These are phyloP conservation scores for Muscicapa striata DNA, from an alignment of 2,797 vertebrate genomes.

Conservation along the genomic window DNA sequence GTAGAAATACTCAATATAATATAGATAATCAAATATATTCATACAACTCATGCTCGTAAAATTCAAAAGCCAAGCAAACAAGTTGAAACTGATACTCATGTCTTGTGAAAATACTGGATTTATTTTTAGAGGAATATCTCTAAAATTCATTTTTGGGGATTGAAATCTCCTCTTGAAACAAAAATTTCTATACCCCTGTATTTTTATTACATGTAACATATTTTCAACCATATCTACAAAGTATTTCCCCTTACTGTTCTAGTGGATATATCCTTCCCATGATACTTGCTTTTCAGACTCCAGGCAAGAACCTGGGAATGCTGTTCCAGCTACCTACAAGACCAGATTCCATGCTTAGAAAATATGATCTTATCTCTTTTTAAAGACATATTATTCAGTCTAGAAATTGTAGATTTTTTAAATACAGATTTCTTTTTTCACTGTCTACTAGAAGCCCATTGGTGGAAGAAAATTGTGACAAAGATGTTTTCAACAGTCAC, in stretches of 20 bases:
- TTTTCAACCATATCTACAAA: not conserved
- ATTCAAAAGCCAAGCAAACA: not conserved
- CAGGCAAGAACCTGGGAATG: fast-evolving
- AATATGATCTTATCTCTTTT: not conserved
- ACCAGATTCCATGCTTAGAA: not conserved
- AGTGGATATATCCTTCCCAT: fast-evolving
- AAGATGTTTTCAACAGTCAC: not conserved
- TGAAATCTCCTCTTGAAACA: not conserved
- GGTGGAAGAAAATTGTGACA: not conserved
- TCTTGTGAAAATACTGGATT: not conserved
- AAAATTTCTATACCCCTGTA: not conserved
- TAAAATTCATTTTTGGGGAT: not conserved
- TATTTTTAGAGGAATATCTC: not conserved
- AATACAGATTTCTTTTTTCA: not conserved
- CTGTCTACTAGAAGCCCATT: not conserved
- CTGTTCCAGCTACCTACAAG: not conserved
- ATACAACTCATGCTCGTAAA: not conserved
- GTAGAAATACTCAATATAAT: not conserved
- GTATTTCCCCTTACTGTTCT: not conserved
- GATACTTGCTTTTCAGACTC: not conserved
- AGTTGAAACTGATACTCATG: not conserved
- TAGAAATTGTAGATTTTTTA: not conserved
- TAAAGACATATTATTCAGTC: not conserved
- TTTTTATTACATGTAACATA: not conserved
- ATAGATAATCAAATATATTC: not conserved